Evolutionary conservation across 2,797 vertebrate genomes (phyloP).

Genomic region (Siniperca scherzeri): DNA sequence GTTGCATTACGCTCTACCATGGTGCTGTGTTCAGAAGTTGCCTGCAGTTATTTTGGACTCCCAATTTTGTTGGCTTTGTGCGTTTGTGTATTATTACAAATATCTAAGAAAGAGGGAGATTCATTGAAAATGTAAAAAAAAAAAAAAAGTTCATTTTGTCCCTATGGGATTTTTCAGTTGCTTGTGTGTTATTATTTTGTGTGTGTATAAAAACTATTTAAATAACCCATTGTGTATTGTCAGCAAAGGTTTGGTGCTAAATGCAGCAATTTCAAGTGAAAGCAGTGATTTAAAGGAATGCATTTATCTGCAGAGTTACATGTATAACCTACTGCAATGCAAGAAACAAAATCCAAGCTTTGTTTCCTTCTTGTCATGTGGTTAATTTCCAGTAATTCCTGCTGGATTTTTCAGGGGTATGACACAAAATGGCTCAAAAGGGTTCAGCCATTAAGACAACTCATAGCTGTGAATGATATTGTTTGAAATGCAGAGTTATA

Average conservation of each 20-base stretch:
- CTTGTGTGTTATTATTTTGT: conserved; percentile 79
- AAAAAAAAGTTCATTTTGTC: conserved; percentile 87
- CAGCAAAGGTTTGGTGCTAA: conserved; percentile 83
- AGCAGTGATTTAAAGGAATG: conserved; percentile 46
- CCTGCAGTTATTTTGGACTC: conserved; percentile 77
- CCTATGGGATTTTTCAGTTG: conserved; percentile 84
- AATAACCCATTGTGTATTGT: conserved; percentile 73
- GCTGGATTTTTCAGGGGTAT: conserved; percentile 86
- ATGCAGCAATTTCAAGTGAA: conserved; percentile 68
- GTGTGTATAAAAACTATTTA: conserved; percentile 80
- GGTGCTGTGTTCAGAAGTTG: conserved; percentile 86
- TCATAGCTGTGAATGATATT: conserved; percentile 73
- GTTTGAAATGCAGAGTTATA: conserved; percentile 77
- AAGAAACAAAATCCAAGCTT: conserved; percentile 82
- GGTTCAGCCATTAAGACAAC: conserved; percentile 73
- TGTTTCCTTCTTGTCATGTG: conserved; percentile 72
- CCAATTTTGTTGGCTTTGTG: conserved; percentile 71
- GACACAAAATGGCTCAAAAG: conserved; percentile 67
- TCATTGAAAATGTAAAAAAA: conserved; percentile 65
- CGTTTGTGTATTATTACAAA: conserved; percentile 76
- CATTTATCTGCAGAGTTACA: conserved; percentile 59
- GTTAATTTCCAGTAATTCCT: conserved; percentile 75
- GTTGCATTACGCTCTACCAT: conserved; percentile 77
- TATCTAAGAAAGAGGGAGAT: conserved; percentile 66
- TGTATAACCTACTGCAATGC: conserved; percentile 74